Evolutionary conservation across 2,888 invertebrate genomes (phyloP).

Genomic region (Bimastos eiseni): DNA sequence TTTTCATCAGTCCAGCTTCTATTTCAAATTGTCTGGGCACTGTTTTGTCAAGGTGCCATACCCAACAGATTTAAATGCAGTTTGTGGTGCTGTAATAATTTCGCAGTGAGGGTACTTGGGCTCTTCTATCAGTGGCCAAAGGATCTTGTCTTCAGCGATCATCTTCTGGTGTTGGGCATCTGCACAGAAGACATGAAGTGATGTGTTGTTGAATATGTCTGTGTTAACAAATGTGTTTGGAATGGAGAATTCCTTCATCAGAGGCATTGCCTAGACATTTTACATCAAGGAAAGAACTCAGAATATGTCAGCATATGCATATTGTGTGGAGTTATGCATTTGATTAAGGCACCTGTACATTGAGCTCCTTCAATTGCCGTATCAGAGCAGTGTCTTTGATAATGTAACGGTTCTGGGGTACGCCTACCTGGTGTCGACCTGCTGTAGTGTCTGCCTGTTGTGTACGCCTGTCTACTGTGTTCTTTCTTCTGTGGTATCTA

Average conservation of each 20-base stretch:
- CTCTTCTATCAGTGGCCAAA: neutral
- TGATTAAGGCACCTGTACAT: no score
- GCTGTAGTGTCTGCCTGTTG: no score
- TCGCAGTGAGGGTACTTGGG: neutral
- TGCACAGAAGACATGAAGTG: constrained; percentile 47
- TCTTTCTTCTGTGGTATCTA: no score
- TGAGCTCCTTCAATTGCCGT: no score
- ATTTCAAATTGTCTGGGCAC: no score
- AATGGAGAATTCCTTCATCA: constrained; percentile 60
- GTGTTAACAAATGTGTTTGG: constrained; percentile 47
- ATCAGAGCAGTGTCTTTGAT: no score
- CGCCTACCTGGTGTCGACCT: no score
- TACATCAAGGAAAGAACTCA: constrained; percentile 26
- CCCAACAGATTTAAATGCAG: neutral
- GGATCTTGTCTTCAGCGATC: neutral
- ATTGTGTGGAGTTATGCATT: neutral
- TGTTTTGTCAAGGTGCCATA: no score
- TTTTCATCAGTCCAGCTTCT: no score
- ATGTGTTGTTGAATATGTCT: constrained; percentile 55
- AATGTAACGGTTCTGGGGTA: no score
- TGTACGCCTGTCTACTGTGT: no score
- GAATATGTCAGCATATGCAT: neutral
- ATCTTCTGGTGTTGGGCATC: neutral
- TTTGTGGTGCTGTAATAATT: constrained; percentile 19
- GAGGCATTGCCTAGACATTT: constrained; percentile 45